Percentiles rank a stretch among this genome's conserved stretches.
Conservation (phyloP, 2,888 invertebrate species). For the Nyleta sp. region DNA sequence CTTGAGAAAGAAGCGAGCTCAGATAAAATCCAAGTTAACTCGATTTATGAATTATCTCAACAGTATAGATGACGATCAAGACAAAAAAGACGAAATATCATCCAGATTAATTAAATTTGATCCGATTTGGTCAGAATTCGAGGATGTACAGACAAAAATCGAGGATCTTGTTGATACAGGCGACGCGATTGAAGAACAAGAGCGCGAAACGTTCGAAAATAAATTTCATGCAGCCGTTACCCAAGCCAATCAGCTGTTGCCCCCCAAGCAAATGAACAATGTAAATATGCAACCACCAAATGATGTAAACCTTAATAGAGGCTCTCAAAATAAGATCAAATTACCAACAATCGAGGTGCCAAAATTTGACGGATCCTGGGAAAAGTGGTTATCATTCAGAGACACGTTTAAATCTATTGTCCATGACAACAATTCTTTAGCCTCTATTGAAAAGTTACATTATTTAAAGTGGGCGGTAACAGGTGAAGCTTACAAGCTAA, state of each 20-base stretch:
- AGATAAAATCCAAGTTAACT: neutral
- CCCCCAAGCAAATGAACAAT: neutral
- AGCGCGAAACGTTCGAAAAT: neutral
- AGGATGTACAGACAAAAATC: neutral
- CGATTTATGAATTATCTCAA: neutral
- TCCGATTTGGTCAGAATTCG: neutral
- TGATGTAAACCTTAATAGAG: slow-evolving; percentile 4
- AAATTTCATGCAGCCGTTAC: neutral
- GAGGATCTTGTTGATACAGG: neutral
- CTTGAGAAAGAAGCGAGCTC: neutral
- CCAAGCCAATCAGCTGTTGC: neutral
- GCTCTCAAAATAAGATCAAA: neutral
- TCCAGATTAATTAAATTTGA: neutral
- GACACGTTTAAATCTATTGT: neutral
- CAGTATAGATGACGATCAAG: neutral
- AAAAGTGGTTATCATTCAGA: slow-evolving; percentile 6
- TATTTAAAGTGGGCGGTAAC: neutral
- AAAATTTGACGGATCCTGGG: neutral
- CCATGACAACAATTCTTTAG: neutral
- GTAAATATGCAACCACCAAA: neutral
- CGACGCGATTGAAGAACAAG: neutral
- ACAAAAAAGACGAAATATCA: neutral
- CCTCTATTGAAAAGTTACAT: neutral
- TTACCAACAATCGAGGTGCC: neutral
- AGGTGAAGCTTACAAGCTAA: neutral